phyloP scores from a whole-genome alignment of 2,113 vertebrate genomes.

The Thamnophis sirtalis region DNA sequence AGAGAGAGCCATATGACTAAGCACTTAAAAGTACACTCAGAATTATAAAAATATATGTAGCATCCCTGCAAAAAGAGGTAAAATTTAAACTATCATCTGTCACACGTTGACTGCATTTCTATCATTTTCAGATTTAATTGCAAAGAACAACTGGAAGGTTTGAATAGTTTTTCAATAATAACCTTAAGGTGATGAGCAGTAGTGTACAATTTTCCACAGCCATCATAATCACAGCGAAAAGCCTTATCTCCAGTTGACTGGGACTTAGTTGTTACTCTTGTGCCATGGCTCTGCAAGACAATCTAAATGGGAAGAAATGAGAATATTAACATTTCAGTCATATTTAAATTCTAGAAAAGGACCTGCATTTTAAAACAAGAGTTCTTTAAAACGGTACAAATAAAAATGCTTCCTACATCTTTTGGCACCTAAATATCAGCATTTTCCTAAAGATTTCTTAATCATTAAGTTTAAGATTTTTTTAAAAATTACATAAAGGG shows the following conservation, averaged over 20 bases:
- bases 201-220: conserved; percentile 96
- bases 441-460: neutral
- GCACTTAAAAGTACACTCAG: neutral
- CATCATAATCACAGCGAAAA: conserved; percentile 95
- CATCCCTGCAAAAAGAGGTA: neutral
- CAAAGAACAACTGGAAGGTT: neutral
- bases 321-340: neutral
- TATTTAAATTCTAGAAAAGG: neutral
- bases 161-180: neutral
- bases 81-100: neutral
- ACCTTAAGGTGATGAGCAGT: conserved; percentile 98
- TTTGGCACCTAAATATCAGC: neutral
- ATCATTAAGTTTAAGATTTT: neutral
- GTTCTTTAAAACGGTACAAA: neutral
- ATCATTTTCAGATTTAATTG: conserved; percentile 16
- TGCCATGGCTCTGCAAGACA: conserved; percentile 90
- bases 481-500: neutral
- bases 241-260: conserved; percentile 92
- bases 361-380: neutral
- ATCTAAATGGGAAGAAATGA: conserved; percentile 69
- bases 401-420: neutral
- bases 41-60: neutral
- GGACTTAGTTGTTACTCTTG: conserved; percentile 75
- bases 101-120: neutral
- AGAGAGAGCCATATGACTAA: neutral